phyloP scores from a whole-genome alignment of 2,888 invertebrate species.

The Didymodactylos carnosus region DNA sequence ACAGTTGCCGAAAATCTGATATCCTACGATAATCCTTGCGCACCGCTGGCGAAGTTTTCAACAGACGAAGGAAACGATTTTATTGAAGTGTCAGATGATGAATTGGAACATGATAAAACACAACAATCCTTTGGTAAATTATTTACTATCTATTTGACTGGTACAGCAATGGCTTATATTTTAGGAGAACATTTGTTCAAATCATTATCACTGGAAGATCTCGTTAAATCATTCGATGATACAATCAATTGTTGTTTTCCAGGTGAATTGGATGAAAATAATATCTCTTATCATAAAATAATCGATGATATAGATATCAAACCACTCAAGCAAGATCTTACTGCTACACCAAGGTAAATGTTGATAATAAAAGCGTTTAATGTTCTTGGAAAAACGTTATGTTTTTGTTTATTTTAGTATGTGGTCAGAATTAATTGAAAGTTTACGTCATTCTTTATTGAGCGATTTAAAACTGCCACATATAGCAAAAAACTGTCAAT shows the following conservation, averaged over 20 bases:
- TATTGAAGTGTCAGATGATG: not conserved
- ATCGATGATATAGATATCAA: not conserved
- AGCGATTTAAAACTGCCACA: not conserved
- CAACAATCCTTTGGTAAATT: not conserved
- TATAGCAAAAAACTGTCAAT: not conserved
- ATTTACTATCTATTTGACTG: too few species aligned
- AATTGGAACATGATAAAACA: not conserved
- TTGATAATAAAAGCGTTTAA: too few species aligned
- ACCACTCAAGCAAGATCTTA: not conserved
- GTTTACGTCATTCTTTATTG: not conserved
- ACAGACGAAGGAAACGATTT: not conserved
- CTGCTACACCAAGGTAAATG: not conserved
- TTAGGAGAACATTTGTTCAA: not conserved
- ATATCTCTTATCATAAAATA: not conserved
- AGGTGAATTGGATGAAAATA: too few species aligned
- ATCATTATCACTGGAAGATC: constrained; percentile 4
- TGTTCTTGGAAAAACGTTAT: not conserved
- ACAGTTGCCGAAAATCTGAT: not conserved
- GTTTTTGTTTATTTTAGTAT: not conserved
- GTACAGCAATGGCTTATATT: not conserved
- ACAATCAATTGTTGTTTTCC: constrained; percentile 4
- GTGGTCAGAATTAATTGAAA: not conserved
- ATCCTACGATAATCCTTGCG: not conserved
- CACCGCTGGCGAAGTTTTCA: not conserved
- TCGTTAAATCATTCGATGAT: constrained; percentile 9